Evolutionary conservation across 2,888 invertebrate species (phyloP).

Genomic region (Phalera bucephala): DNA sequence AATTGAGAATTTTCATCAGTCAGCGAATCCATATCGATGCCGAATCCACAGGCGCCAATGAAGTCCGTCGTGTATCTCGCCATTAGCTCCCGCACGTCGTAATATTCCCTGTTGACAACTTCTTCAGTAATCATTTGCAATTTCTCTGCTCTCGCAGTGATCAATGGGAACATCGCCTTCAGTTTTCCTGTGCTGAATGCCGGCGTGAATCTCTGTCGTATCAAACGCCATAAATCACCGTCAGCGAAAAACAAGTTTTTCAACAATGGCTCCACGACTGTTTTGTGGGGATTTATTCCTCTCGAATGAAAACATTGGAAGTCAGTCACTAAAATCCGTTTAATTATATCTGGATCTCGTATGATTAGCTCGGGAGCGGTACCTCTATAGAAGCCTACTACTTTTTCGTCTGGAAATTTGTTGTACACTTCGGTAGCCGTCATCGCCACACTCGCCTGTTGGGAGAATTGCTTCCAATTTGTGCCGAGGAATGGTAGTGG

Average conservation of each 20-base stretch:
- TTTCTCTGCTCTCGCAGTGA: constrained; percentile 43
- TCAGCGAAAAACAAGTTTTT: constrained; percentile 45
- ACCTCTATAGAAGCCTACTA: constrained; percentile 43
- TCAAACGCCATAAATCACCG: constrained; percentile 49
- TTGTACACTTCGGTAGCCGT: constrained; percentile 27
- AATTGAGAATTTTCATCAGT: constrained; percentile 44
- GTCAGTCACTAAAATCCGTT: constrained; percentile 37
- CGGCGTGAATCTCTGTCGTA: constrained; percentile 44
- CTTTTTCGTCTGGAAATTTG: constrained; percentile 40
- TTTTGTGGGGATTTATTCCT: constrained; percentile 32
- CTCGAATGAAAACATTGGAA: constrained; percentile 15
- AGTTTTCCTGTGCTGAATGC: constrained; percentile 47
- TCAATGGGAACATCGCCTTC: constrained; percentile 50
- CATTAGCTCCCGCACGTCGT: constrained; percentile 45
- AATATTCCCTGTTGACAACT: constrained; percentile 21
- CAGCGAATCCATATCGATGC: constrained; percentile 41
- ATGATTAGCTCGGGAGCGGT: constrained; percentile 39
- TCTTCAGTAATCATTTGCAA: constrained; percentile 24
- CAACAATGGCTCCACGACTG: constrained; percentile 34
- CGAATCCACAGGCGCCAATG: constrained; percentile 52
- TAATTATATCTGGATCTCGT: constrained; percentile 41
- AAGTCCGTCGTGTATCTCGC: constrained; percentile 51
- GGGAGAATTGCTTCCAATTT: constrained; percentile 4
- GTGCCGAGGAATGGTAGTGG: constrained; percentile 20
- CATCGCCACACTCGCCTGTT: constrained; percentile 13